Evolutionary conservation across 1,140 invertebrate species (phyloP), one percentile per base, ranked within the genome.

Genomic region (Globodera rostochiensis): DNA sequence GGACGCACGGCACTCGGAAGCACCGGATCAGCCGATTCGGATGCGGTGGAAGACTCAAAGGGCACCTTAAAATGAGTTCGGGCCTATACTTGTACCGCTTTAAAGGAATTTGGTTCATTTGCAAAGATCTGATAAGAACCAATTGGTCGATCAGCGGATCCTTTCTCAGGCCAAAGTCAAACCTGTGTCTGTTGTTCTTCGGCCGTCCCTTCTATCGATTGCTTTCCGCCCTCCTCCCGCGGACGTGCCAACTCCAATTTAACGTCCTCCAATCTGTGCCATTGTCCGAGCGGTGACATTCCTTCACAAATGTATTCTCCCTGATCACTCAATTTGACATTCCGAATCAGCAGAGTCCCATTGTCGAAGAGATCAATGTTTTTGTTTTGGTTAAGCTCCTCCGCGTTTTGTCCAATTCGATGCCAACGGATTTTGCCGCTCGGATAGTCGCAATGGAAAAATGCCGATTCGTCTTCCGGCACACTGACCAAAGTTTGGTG

Each of bases 241-340:
- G 36, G 36, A 36, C 36, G 46, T n/a, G 19, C 46, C 66, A 36
- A n/a, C 21, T 57, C 75, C 75, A 67, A 36, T 49, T 70, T 70
- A 1, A 50, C 77, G 21, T 49, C 69, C 19, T 70, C 64, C 36
- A 53, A 69, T 64, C 11, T 13, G 13, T 78, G 57, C 76, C 21
- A 13, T 67, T 49, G 9, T 3, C n/a, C 75, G 2, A 67, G 5
- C n/a, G 9, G 15, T 15, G 46, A 9, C 77, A 78, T 15, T 25
- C 13, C 66, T 50, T 36, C 77, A 19, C 6, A 78, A 53, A 78
- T 47, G 25, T 71, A 71, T 47, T 71, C 69, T n/a, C 69, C 69
- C 69, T 2, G 5, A 15, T 71, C 69, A 5, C 11, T 19, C 69
- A 6, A 13, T 36, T 36, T 47, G 36, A 19, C 69, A 11, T 36